phyloP scores from a whole-genome alignment of 2,113 vertebrate genomes.

The Deroptyus accipitrinus region DNA sequence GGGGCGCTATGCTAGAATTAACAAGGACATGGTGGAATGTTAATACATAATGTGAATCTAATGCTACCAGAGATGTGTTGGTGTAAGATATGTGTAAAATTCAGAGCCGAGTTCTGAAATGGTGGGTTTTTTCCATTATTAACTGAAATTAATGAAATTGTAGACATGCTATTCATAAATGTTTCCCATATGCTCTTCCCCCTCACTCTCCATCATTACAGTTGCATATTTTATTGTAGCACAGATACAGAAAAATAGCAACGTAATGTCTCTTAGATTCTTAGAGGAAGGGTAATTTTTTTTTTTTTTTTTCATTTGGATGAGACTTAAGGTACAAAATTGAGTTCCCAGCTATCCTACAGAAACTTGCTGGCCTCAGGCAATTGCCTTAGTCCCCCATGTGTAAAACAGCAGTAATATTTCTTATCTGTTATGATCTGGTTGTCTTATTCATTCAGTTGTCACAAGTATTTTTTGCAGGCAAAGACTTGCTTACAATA shows the following conservation, averaged over 20 bases:
- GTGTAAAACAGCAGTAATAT: constrained; percentile 19
- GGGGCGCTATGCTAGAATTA: not conserved
- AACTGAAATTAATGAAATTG: not conserved
- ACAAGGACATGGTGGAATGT: not conserved
- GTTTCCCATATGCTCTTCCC: not conserved
- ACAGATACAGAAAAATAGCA: not conserved
- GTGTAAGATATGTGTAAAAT: not conserved
- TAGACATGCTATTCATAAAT: not conserved
- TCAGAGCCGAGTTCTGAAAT: not conserved
- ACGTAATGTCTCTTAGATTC: not conserved
- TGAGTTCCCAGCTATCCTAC: not conserved
- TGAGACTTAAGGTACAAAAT: not conserved
- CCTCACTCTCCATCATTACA: not conserved
- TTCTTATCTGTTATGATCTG: not conserved
- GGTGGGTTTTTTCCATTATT: not conserved
- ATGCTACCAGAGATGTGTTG: not conserved
- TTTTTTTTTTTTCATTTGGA: not conserved
- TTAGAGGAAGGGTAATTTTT: not conserved
- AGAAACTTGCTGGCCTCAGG: not conserved
- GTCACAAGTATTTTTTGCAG: not conserved
- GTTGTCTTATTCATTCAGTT: constrained; percentile 26
- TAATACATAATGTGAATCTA: not conserved
- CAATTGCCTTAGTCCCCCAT: not conserved
- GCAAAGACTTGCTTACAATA: not conserved
- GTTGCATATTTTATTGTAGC: not conserved